Percentiles rank a stretch among this genome's conserved stretches.
Evolutionary conservation across 2,797 vertebrate genomes (phyloP).

Genomic region (Rhabdophis nuchalis): DNA sequence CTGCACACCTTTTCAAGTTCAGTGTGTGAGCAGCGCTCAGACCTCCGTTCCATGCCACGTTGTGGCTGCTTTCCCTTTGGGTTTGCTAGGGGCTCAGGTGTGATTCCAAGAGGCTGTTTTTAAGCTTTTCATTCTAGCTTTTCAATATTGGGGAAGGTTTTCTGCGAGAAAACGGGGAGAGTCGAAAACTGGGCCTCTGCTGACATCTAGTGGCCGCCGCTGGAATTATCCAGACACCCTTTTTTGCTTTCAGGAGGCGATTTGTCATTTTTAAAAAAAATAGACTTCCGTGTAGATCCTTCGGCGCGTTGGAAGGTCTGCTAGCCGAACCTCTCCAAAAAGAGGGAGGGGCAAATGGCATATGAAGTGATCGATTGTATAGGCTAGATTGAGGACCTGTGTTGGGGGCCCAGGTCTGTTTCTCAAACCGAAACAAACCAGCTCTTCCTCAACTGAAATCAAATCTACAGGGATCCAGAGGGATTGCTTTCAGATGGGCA

Average conservation of each 20-base stretch:
- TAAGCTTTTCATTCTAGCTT: neutral
- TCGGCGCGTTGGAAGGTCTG: neutral
- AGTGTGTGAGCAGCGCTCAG: neutral
- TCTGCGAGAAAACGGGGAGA: neutral
- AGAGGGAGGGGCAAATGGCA: neutral
- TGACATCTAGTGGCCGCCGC: conserved; percentile 53
- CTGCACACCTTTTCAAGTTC: no score
- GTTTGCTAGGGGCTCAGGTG: neutral
- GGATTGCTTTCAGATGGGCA: neutral
- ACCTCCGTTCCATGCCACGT: accelerated
- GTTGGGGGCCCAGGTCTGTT: neutral
- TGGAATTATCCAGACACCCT: neutral
- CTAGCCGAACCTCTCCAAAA: neutral
- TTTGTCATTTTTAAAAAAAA: neutral
- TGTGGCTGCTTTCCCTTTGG: neutral
- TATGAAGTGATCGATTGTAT: neutral
- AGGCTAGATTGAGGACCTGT: neutral
- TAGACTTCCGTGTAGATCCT: neutral
- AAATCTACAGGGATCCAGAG: neutral
- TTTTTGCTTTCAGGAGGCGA: neutral
- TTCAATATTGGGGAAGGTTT: neutral
- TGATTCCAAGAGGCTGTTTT: neutral
- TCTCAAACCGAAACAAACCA: neutral
- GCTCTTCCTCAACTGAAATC: neutral
- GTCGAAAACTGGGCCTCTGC: conserved; percentile 24